Percentiles rank a stretch among this genome's conserved stretches.
Evolutionary conservation across 92 coral and sea anemone genomes (phyloP).

Genomic region (Epizoanthus stellaris): DNA sequence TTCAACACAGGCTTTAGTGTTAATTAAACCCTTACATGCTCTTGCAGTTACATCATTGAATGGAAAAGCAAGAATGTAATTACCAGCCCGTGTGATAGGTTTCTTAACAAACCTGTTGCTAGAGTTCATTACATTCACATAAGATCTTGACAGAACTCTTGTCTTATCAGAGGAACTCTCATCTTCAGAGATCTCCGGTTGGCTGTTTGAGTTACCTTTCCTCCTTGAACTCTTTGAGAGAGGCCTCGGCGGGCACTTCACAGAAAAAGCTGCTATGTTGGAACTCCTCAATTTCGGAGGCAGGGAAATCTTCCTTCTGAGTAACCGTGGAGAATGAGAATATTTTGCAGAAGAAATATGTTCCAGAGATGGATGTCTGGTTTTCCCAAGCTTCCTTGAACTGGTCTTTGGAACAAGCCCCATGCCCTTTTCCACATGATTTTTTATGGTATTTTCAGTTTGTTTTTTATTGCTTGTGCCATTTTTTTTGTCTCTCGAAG

Average conservation of each 20-base stretch:
- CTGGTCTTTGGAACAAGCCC: background rate
- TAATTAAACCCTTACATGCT: conserved; percentile 47
- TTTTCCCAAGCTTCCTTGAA: conserved; percentile 15
- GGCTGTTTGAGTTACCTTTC: background rate
- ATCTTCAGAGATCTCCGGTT: background rate
- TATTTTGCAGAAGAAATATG: conserved; percentile 8
- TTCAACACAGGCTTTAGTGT: conserved; percentile 70
- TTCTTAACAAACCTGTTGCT: conserved; percentile 39
- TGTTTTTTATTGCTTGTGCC: background rate
- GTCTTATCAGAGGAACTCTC: background rate
- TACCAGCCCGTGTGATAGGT: conserved; percentile 62
- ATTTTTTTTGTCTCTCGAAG: background rate
- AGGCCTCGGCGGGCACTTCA: background rate
- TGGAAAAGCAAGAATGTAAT: conserved; percentile 79
- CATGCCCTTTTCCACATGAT: background rate
- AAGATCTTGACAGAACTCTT: conserved; percentile 25
- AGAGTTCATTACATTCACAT: conserved; percentile 20
- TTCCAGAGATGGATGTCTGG: conserved; percentile 13
- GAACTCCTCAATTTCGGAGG: conserved; percentile 1
- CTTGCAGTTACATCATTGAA: conserved; percentile 76
- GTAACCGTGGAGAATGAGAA: conserved; percentile 12
- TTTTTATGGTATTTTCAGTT: conserved; percentile 19
- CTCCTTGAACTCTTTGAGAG: background rate
- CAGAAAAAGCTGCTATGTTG: too few species aligned
- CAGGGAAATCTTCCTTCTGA: conserved; percentile 15